Evolutionary conservation across 2,113 vertebrate species (phyloP).

Genomic region (Rissa tridactyla): DNA sequence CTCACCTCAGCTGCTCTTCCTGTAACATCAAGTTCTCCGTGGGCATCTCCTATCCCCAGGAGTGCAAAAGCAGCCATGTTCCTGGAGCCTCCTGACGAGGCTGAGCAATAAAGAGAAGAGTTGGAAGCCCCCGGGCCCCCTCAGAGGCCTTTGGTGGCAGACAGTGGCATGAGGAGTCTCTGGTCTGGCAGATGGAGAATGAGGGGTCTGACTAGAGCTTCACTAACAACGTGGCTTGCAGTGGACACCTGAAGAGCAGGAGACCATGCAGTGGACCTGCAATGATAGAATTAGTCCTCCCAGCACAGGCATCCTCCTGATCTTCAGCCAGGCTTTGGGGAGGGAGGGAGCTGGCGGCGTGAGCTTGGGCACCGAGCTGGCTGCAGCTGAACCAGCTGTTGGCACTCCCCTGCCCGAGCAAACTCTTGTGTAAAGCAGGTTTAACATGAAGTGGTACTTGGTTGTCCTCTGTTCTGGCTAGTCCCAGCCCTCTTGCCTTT

Average conservation of each 20-base stretch:
- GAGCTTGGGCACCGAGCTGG: not conserved
- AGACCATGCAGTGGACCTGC: not conserved
- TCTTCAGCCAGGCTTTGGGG: not conserved
- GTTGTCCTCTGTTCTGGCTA: not conserved
- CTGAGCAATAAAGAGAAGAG: not conserved
- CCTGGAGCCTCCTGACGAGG: not conserved
- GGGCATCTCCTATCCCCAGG: fast-evolving
- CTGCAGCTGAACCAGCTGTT: not conserved
- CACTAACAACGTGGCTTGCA: not conserved
- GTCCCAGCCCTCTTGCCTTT: not conserved
- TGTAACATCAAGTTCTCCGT: not conserved
- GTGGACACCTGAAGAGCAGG: not conserved
- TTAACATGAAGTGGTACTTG: not conserved
- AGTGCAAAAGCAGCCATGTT: not conserved
- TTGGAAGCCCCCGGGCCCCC: not conserved
- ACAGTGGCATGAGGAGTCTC: not conserved
- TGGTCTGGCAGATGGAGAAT: not conserved
- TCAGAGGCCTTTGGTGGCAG: not conserved
- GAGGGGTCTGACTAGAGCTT: not conserved
- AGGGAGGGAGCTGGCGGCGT: fast-evolving
- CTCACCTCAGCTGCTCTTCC: not conserved
- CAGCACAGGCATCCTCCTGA: not conserved
- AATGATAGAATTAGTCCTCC: not conserved
- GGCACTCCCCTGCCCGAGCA: not conserved
- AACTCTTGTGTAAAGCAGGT: not conserved